phyloP scores from a whole-genome alignment of 2,113 vertebrate genomes.

The Ia io region DNA sequence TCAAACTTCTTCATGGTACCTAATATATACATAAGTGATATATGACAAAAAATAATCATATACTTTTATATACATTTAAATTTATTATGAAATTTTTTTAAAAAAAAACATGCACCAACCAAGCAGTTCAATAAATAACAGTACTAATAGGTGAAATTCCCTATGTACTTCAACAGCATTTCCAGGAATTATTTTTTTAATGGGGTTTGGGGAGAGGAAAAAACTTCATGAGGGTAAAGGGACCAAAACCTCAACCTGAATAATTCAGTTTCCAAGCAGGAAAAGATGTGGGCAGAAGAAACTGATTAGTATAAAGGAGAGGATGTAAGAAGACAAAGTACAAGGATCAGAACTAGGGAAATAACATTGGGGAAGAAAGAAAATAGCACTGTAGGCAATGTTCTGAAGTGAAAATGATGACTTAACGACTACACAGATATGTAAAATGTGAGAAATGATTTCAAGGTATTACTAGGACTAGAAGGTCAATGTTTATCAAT shows the following conservation, averaged over 20 bases:
- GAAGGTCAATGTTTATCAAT: neutral
- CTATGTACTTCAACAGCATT: neutral
- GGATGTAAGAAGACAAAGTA: neutral
- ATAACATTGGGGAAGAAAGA: neutral
- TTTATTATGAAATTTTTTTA: neutral
- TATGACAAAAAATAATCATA: neutral
- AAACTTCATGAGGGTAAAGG: neutral
- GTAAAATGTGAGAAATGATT: neutral
- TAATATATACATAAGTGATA: neutral
- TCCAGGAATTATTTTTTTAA: neutral
- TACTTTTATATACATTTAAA: neutral
- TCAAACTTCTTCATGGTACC: neutral
- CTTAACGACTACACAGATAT: neutral
- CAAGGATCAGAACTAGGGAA: neutral
- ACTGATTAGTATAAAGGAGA: neutral
- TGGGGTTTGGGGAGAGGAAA: neutral
- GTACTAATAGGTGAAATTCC: neutral
- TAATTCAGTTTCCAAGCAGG: neutral
- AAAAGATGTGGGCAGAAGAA: neutral
- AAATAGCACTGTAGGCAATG: neutral
- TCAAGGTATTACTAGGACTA: neutral
- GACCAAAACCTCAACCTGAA: neutral
- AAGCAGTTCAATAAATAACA: constrained; percentile 14
- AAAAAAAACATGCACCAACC: neutral
- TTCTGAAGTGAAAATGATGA: neutral